Evolutionary conservation across 2,113 vertebrate species (phyloP).

Genomic region (Drymodes brunneopygia): DNA sequence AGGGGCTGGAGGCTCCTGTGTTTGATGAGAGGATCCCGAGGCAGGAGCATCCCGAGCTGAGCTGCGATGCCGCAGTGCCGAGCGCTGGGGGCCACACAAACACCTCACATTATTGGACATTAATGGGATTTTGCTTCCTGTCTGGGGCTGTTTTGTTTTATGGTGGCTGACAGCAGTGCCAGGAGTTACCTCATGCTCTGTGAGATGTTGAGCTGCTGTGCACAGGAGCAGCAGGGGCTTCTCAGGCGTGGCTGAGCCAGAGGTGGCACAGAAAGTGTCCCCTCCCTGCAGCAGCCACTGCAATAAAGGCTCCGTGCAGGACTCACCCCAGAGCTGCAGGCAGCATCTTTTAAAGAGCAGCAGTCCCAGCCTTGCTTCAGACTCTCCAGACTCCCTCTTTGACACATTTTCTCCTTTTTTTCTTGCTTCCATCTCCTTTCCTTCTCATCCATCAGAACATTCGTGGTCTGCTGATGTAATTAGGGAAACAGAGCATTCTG

Average conservation of each 20-base stretch:
- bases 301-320: background rate
- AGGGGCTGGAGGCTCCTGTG: background rate
- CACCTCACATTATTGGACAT: fast-evolving
- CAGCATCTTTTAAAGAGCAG: background rate
- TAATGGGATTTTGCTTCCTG: background rate
- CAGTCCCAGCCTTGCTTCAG: background rate
- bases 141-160: background rate
- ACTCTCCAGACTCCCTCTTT: background rate
- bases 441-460: background rate
- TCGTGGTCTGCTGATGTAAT: background rate
- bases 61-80: background rate
- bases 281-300: background rate
- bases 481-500: background rate
- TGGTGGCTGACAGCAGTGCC: background rate
- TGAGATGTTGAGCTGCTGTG: background rate
- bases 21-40: background rate
- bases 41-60: background rate
- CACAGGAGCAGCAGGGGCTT: background rate
- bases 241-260: background rate
- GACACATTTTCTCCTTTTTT: background rate
- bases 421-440: background rate
- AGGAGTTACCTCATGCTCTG: background rate
- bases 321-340: background rate
- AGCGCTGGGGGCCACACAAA: background rate
- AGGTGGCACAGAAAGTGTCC: background rate